phyloP scores from a whole-genome alignment of 2,797 vertebrate species.

The Darevskia nairensis region DNA sequence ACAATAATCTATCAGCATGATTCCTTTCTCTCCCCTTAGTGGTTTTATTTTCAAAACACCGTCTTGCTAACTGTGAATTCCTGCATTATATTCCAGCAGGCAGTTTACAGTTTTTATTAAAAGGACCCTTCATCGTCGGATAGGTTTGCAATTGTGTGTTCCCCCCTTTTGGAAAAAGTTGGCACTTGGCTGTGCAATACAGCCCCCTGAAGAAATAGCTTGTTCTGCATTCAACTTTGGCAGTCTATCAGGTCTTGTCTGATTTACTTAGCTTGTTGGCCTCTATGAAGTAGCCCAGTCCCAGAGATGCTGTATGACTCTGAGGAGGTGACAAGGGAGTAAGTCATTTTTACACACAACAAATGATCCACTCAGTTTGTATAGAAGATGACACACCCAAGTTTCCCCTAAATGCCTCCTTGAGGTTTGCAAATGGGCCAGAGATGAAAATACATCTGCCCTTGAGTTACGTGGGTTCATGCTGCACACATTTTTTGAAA shows the following conservation, averaged over 20 bases:
- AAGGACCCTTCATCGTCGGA: not conserved
- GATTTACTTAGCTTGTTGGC: conserved; percentile 32
- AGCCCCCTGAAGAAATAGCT: not conserved
- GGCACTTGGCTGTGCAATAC: not conserved
- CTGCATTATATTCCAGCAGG: not conserved
- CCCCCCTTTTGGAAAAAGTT: not conserved
- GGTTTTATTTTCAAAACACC: conserved; percentile 15
- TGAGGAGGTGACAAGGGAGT: not conserved
- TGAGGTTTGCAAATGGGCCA: not conserved
- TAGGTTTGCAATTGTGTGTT: not conserved
- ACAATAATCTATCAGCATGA: conserved; percentile 7
- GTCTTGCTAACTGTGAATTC: conserved; percentile 10
- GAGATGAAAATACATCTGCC: not conserved
- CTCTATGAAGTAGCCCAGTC: not conserved
- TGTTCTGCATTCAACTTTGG: not conserved
- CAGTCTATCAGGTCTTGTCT: not conserved
- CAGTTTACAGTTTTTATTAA: not conserved
- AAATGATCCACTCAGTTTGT: conserved; percentile 9
- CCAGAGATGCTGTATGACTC: not conserved
- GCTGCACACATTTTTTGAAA: not conserved
- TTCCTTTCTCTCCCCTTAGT: conserved; percentile 10
- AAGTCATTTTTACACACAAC: not conserved
- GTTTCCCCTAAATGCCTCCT: conserved; percentile 8
- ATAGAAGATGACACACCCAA: not conserved
- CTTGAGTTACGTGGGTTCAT: not conserved